Conservation (phyloP, 2,888 invertebrate species). For the Blastobasis lacticolella region DNA sequence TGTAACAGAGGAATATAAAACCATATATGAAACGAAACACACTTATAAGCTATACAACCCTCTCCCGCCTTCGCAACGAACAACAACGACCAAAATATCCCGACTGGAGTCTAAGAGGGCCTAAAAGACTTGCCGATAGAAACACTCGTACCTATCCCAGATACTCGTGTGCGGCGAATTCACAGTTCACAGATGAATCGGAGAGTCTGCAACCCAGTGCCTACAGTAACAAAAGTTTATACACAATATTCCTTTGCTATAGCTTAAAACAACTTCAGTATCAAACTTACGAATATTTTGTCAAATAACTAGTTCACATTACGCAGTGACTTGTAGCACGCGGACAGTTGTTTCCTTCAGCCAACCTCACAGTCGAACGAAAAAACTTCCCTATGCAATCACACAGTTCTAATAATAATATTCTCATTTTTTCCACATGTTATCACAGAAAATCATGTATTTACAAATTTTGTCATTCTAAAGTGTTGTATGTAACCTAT, state of each 20-base stretch:
- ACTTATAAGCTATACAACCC: constrained; percentile 49
- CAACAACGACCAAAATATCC: constrained; percentile 47
- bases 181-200: too few species aligned
- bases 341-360: background rate
- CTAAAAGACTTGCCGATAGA: constrained; percentile 19
- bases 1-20: constrained; percentile 54
- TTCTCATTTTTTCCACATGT: constrained; percentile 64
- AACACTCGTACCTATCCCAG: too few species aligned
- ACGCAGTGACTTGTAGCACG: background rate
- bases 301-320: too few species aligned
- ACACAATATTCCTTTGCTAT: too few species aligned
- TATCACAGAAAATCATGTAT: constrained; percentile 77
- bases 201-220: too few species aligned
- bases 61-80: constrained; percentile 46
- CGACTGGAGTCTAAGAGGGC: constrained; percentile 37
- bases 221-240: too few species aligned
- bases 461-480: constrained; percentile 72
- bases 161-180: too few species aligned
- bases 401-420: constrained; percentile 70
- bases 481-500: constrained; percentile 61
- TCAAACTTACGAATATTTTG: too few species aligned
- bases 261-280: too few species aligned
- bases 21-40: constrained; percentile 16
- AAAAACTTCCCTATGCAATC: constrained; percentile 65
- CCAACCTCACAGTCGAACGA: constrained; percentile 52